phyloP scores from a whole-genome alignment of 2,113 vertebrate species.

The Chascanopsetta lugubris region DNA sequence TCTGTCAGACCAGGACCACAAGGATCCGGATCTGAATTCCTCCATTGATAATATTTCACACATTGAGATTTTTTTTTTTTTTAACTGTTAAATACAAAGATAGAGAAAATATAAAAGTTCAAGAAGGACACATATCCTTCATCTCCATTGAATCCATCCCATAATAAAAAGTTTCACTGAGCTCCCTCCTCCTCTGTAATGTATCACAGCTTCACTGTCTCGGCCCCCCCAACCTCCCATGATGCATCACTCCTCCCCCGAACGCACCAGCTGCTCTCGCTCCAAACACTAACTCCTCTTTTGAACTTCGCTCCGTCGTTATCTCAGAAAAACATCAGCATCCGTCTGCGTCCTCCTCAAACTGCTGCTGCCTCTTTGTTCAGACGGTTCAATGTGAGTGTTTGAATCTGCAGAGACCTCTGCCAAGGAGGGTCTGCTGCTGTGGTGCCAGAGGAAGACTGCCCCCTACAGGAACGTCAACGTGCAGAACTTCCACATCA shows the following conservation, averaged over 20 bases:
- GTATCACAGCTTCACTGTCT: background rate
- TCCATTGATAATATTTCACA: too few species aligned
- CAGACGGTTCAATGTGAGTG: background rate
- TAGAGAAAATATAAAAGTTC: too few species aligned
- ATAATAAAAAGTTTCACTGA: too few species aligned
- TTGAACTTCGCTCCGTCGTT: background rate
- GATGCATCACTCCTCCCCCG: slow-evolving; percentile 3
- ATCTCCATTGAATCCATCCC: too few species aligned
- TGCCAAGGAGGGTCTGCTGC: slow-evolving; percentile 91
- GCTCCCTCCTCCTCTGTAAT: slow-evolving; percentile 2
- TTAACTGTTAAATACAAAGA: too few species aligned
- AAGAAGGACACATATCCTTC: slow-evolving; percentile 25
- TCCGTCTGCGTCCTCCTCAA: too few species aligned
- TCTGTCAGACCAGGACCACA: too few species aligned
- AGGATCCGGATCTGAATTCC: too few species aligned
- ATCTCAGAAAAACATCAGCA: too few species aligned
- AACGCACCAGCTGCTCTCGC: too few species aligned
- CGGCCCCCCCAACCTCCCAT: slow-evolving; percentile 2
- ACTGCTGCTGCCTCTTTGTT: background rate
- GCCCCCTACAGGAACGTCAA: slow-evolving; percentile 94
- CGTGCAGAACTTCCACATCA: slow-evolving; percentile 96
- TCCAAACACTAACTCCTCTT: too few species aligned
- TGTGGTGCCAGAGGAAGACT: slow-evolving; percentile 95
- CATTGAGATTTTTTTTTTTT: too few species aligned
- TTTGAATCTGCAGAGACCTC: slow-evolving; percentile 84